Percentiles rank a stretch among this genome's conserved stretches.
phyloP scores from a whole-genome alignment of 1,140 invertebrate genomes.

The Drepana arcuata region DNA sequence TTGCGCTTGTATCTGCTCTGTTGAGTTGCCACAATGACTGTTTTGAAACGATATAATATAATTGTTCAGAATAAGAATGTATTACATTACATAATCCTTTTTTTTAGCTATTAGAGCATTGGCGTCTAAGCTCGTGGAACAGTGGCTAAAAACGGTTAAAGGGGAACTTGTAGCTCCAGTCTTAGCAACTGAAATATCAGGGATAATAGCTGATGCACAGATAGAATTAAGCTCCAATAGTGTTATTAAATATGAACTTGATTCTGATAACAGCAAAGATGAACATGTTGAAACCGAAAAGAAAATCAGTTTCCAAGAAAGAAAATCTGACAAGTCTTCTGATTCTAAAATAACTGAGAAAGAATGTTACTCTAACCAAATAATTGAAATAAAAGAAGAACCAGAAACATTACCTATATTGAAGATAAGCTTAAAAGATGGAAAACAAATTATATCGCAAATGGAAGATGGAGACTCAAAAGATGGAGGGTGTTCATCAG shows the following conservation, averaged over 20 bases:
- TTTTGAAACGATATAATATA: no score
- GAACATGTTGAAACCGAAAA: constrained; percentile 6
- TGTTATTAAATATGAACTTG: constrained; percentile 12
- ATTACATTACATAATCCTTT: no score
- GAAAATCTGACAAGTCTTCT: constrained; percentile 14
- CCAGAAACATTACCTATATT: constrained; percentile 54
- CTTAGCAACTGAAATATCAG: constrained; percentile 38
- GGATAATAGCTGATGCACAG: constrained; percentile 40
- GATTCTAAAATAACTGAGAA: constrained; percentile 13
- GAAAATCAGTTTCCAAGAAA: constrained; percentile 7
- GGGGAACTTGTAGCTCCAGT: constrained; percentile 70
- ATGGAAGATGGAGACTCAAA: constrained; percentile 67
- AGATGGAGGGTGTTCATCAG: constrained; percentile 37
- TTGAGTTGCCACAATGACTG: no score
- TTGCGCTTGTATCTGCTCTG: no score
- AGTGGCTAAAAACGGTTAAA: constrained; percentile 92
- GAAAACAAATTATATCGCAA: constrained; percentile 80
- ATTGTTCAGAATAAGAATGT: no score
- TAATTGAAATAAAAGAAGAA: constrained; percentile 53
- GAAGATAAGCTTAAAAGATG: constrained; percentile 82
- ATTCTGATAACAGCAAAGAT: constrained; percentile 9
- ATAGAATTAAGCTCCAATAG: constrained; percentile 22
- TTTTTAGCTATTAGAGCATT: constrained; percentile 78
- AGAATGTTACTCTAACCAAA: constrained; percentile 1
- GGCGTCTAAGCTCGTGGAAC: constrained; percentile 87